Evolutionary conservation across 1,140 invertebrate genomes (phyloP), one percentile per base, ranked within the genome.

Genomic region (Caerostris extrusa): DNA sequence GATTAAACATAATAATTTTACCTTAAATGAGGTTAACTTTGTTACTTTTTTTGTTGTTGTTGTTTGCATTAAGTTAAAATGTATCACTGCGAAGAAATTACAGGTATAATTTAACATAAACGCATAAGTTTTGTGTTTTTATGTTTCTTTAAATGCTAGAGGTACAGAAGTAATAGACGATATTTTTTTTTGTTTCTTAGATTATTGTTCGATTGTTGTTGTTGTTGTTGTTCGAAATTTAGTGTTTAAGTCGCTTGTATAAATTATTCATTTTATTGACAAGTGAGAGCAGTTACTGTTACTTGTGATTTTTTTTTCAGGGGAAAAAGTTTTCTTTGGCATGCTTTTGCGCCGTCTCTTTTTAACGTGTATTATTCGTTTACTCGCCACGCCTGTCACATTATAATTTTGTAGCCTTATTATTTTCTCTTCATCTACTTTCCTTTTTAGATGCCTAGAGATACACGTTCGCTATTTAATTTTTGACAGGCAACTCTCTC

Each of bases 371-470:
- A 55, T 89, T 89, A 85, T 58, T 56, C 85, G 85, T 87, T 87
- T 87, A 67, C 67, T 53, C 92, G 85, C 92, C 92, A 93, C 92
- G 92, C 92, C 92, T 93, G 92, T 77, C 67, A 81, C 17, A 88
- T 93, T 93, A 88, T 71, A 64, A 93, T 93, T 86, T 93, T 64
- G 61, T 17, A 58, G 60, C n/a, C 55, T 86, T 86, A 86, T 69
- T 93, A 53, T 92, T 88, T 57, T 91, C 53, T 19, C 83, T 34
- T 34, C 2, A 34, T 34, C 34, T 34, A 34, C 34, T 34, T 34
- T 34, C 34, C 34, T 91, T 34, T 10, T n/a, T 91, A 58, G 82
- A 57, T 57, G 82, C 57, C 53, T 14, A 57, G 82, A 85, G 82
- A 58, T 85, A 57, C 82, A 8, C 56, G 67, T 60, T 81, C 89